Conservation (phyloP, 1,140 invertebrate genomes). For the Goniozus legneri region DNA sequence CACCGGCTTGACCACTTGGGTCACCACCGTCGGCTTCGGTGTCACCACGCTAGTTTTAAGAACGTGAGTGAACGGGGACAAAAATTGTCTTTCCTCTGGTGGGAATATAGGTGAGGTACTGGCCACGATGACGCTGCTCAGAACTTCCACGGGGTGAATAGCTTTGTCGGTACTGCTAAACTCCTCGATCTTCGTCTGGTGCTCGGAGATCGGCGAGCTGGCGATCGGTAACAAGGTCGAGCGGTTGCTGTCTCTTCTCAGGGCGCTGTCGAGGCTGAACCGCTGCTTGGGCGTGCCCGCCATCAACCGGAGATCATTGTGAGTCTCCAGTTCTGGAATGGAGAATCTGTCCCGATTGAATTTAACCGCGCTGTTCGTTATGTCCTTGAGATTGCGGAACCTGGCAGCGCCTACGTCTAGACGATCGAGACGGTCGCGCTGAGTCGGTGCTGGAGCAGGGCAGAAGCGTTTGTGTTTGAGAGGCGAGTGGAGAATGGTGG, state of each 20-base stretch:
- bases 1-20: background rate
- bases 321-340: slow-evolving; percentile 45
- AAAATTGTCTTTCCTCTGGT: slow-evolving; percentile 26
- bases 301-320: slow-evolving; percentile 43
- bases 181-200: slow-evolving; percentile 22
- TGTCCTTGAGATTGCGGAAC: slow-evolving; percentile 24
- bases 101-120: slow-evolving; percentile 42
- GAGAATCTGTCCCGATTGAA: slow-evolving; percentile 46
- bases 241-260: slow-evolving; percentile 32
- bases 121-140: slow-evolving; percentile 37
- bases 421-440: slow-evolving; percentile 43
- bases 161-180: background rate
- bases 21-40: background rate
- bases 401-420: slow-evolving; percentile 39
- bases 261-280: slow-evolving; percentile 44
- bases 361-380: slow-evolving; percentile 22
- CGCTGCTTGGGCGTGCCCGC: slow-evolving; percentile 46
- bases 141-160: slow-evolving; percentile 18
- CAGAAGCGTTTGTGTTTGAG: slow-evolving; percentile 33
- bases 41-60: background rate
- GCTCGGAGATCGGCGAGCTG: slow-evolving; percentile 43
- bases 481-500: slow-evolving; percentile 13
- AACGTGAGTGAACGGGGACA: slow-evolving; percentile 15
- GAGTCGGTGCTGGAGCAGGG: slow-evolving; percentile 20
- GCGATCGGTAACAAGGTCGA: slow-evolving; percentile 42